Evolutionary conservation across 2,888 invertebrate species (phyloP), one percentile per base, ranked within the genome.

Genomic region (Lasioglossum malachurum): DNA sequence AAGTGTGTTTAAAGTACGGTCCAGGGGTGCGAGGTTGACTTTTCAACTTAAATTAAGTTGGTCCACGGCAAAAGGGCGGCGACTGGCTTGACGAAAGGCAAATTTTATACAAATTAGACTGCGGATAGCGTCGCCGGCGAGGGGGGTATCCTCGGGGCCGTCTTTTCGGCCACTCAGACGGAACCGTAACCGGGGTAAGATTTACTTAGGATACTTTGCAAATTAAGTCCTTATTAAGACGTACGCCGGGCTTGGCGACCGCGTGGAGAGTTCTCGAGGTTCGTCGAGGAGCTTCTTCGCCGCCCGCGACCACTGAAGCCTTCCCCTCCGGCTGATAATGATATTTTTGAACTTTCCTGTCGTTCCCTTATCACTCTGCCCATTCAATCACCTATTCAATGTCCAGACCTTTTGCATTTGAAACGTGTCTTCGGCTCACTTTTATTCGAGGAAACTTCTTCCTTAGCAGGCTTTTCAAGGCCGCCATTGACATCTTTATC

Each of bases 11-110:
- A 83, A 88, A 87, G 85, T 80, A 83, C 75, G 79, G 75, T 76
- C 75, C 64, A 81, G 81, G 73, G 81, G 80, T 53, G 83, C 74
- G 81, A 74, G 87, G 88, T 93, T 93, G 90, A 91, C 92, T 93
- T 93, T 91, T 89, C 88, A 92, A 93, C 91, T 92, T 92, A 92
- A 93, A 93, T 93, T 90, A 92, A 92, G 92, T 93, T 93, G 88
- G 78, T 74, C 84, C 87, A 75, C 82, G 76, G 76, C 71, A 75
- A 82, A 81, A 77, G 64, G 57, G 80, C 31, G 23, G 38, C 16
- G 57, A 4, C 46, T 60, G 75, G 46, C 78, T 71, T 83, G 82
- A 83, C 75, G 84, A 82, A 88, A 88, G 84, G 89, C 87, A 90
- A 92, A 93, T 93, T 93, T 92, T 90, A 93, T 90, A 91, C 91